Evolutionary conservation across 2,113 vertebrate species (phyloP), one percentile per base, ranked within the genome.

Genomic region (Ctenomys sociabilis): DNA sequence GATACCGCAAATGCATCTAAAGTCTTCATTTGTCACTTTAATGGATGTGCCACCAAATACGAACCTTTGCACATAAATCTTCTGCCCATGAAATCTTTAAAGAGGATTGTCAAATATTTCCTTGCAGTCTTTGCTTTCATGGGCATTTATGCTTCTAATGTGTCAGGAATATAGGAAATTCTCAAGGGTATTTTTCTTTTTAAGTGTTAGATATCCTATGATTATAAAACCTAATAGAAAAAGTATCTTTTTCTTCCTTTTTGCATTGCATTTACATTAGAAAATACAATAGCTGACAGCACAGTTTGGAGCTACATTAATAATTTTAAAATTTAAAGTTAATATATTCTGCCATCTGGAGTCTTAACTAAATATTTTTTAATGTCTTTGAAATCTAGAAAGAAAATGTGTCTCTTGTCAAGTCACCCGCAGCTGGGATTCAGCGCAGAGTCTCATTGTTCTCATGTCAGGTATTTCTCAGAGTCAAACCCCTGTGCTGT

Each of bases 321-420:
- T 97, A 96, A 97, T 97, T 97, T 93, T 96, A 90, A 97, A 94
- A 70, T 94, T 92, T 93, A 61, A 97, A 96, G 95, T 97, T 96
- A 97, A 97, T 93, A 61, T 96, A 97, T 95, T 97, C 95, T 97
- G 40, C 75, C 95, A 95, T 96, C 91, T 97, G 92, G 92, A 96
- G 85, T 91, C 59, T 96, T 96, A 94, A 91, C 94, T 95, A 95
- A 96, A 95, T 83, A 95, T 89, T 96, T 87, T 87, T 89, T 87
- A 96, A 90, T 21, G 40, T 96, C 95, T 97, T 95, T 96, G 89
- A 96, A 95, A 93, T 91, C 77, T 49, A 26, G 70, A 90, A 89
- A 94, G 84, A 90, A 97, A 96, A 95, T 91, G n/a, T 95, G 70
- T 96, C 87, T 97, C 92, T 96, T 96, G 75, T 96, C 81, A 97